A percentile compares a stretch with the other conserved stretches of the same genome.
These are phyloP conservation scores for Fukomys damarensis DNA, from an alignment of 2,113 vertebrate genomes.

Conservation along the genomic window DNA sequence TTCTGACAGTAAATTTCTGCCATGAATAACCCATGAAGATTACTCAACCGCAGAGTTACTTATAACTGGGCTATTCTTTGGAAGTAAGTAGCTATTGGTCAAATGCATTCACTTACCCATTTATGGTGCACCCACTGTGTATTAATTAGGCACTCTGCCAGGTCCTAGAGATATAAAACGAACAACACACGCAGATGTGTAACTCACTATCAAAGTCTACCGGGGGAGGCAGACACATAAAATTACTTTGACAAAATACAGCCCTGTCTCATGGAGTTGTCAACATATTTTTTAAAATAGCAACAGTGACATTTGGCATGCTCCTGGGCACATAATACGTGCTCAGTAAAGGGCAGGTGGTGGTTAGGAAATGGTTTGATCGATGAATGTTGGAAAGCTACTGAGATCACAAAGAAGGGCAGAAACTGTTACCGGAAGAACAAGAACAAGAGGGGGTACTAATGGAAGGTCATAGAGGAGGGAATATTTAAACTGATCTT, in stretches of 20 bases:
- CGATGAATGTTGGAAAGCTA: background rate
- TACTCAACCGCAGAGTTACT: constrained; percentile 30
- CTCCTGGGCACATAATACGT: background rate
- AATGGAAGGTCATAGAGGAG: background rate
- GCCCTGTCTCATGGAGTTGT: background rate
- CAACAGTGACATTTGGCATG: background rate
- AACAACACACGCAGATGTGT: background rate
- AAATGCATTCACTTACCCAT: constrained; percentile 28
- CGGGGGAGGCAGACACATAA: background rate
- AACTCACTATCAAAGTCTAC: background rate
- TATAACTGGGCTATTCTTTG: constrained; percentile 45
- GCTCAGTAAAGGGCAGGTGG: background rate
- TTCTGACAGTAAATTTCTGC: constrained; percentile 21
- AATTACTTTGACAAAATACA: constrained; percentile 26
- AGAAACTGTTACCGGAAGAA: background rate
- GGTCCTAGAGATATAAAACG: background rate
- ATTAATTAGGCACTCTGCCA: constrained; percentile 45
- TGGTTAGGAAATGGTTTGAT: background rate
- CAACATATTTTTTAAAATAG: background rate
- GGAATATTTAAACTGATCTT: background rate
- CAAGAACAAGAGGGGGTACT: background rate
- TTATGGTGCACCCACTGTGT: background rate
- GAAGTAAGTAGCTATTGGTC: constrained; percentile 32
- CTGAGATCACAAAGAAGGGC: background rate
- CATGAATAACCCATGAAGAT: background rate